Base-by-base conservation (phyloP, 2,113 vertebrate species). In the Scomber colias region DNA sequence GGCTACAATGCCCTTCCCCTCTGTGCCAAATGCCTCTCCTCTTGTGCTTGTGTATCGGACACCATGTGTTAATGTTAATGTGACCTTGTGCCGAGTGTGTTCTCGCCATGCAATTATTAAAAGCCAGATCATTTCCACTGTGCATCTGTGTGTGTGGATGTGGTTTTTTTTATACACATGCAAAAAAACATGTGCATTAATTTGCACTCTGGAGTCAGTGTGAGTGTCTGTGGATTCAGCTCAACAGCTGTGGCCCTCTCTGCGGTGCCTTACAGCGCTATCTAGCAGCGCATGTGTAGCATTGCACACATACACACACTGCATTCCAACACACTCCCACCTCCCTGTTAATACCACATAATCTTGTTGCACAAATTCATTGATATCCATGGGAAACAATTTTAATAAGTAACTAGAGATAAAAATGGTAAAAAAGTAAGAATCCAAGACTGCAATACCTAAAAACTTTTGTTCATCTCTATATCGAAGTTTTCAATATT, bases 1-100 rank as follows among this genome's bases (percentile, higher is more conserved):
- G 35, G 35, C 35, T 40, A 72, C 83, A 57, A 31, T 89, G 74
- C 66, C 83, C 77, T 90, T 83, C 78, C 50, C 31, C 19, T 70
- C 15, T 86, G 76, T 86, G 77, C 84, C 87, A 89, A 82, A 59
- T 75, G 62, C 80, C 65, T 80, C 75, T 84, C 68, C 64, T 82
- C 60, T 54, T 13, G 72, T 31, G 62, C 44, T 74, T 71, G 53
- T 82, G 53, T 63, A 66, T 56, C 66, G 50, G 75, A 40, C 62
- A 55, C 66, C 66, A 60, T 74, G 69, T 77, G 75, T 62, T 24
- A 48, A 71, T 69, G 46, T 48, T 79, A 61, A 72, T 82, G 73
- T 77, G 66, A 93, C 87, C 84, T 90, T 87, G 71, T 71, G 61
- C 40, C 46, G 16, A 67, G 15, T 79, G 59, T 71, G 53, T 31